Conservation (phyloP, 2,888 invertebrate species). For the Synanthedon andrenaeformis region DNA sequence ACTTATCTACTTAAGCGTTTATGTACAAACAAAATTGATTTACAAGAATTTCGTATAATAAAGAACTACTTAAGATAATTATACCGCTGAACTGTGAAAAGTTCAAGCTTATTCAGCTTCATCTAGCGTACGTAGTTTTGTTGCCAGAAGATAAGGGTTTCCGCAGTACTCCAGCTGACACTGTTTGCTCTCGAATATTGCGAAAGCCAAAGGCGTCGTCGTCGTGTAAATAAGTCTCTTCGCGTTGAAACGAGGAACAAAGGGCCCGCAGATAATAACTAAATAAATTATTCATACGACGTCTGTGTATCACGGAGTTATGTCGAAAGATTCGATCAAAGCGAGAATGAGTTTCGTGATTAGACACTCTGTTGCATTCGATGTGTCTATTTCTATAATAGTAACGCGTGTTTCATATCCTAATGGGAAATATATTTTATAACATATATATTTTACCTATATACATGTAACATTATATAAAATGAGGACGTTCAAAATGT, state of each 20-base stretch:
- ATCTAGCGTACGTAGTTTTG: conserved; percentile 10
- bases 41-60: conserved; percentile 10
- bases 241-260: conserved; percentile 27
- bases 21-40: no score
- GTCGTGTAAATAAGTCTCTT: conserved; percentile 15
- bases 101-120: neutral
- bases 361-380: neutral
- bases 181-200: conserved; percentile 26
- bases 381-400: neutral
- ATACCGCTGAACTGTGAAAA: neutral
- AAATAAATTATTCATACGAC: conserved; percentile 49
- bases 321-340: conserved; percentile 39
- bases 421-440: no score
- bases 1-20: conserved; percentile 4
- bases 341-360: conserved; percentile 18
- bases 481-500: conserved; percentile 28
- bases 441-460: conserved; percentile 1
- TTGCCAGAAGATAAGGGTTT: conserved; percentile 30
- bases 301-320: conserved; percentile 27
- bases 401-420: conserved; percentile 18
- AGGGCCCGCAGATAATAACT: conserved; percentile 29
- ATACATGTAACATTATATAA: conserved; percentile 21
- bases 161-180: conserved; percentile 19
- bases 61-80: conserved; percentile 1
- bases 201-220: conserved; percentile 12